Base-by-base conservation (phyloP, 2,797 vertebrate genomes). In the Leuciscus waleckii region DNA sequence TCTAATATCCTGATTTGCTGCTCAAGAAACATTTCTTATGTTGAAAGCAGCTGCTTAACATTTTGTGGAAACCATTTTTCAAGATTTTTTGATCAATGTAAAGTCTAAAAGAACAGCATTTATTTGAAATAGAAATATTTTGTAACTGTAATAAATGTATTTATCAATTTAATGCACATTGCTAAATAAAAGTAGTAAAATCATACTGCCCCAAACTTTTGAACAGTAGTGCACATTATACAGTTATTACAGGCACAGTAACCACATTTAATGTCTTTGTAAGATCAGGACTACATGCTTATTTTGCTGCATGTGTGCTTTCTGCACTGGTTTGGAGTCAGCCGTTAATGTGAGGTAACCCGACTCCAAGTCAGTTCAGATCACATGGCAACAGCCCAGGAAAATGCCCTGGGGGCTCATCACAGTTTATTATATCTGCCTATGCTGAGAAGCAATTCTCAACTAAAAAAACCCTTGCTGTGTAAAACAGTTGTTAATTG, bases 401-500 rank as follows among this genome's bases (percentile, higher is more conserved):
- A 85, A 81, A 80, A 51, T 70, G 70, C 80, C 46, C 87, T 82
- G 61, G 35, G 39, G 82, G 69, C 86, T 79, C 83, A 85, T 82
- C 86, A 89, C 76, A 87, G 63, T 86, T 82, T 88, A 85, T 89
- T 89, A 89, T 87, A 81, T 83, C 61, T 82, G 58, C 69, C 79
- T 84, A 43, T 80, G 83, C 54, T 29, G 46, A 76, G 68, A 88
- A 75, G 87, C 87, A 79, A 82, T 82, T 89, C 83, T 87, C 79
- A 84, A 89, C 83, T 49, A 82, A 87, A 82, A 86, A 88, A 81
- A 74, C 7, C 11, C 63, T 80, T 88, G 73, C 84, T 35, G 88
- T 89, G 89, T 93, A 93, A 94, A 93, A 92, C 88, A 91, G 92
- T 93, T 76, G 89, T 90, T 93, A 92, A 95, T 94, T 95, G 91